Evolutionary conservation across 2,797 vertebrate genomes (phyloP).

Genomic region (Sciurus carolinensis): DNA sequence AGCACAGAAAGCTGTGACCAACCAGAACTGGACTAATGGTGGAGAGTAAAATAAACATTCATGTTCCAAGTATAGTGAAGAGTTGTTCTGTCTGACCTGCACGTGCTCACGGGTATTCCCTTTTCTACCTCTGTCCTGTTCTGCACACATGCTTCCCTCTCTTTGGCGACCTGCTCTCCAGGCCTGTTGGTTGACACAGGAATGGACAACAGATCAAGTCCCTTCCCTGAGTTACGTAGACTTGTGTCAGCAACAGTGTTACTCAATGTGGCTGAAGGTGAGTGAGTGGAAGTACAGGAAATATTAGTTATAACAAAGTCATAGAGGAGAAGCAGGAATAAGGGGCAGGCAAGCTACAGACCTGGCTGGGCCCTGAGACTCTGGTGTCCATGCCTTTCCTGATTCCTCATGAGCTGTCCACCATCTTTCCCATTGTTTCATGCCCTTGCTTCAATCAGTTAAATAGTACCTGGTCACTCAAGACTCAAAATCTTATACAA

Average conservation of each 20-base stretch:
- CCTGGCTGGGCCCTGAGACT: background rate
- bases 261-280: background rate
- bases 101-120: no score
- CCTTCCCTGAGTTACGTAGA: background rate
- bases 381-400: background rate
- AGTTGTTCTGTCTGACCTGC: no score
- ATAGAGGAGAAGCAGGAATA: background rate
- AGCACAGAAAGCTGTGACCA: background rate
- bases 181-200: background rate
- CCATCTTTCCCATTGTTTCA: background rate
- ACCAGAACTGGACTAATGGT: background rate
- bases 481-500: background rate
- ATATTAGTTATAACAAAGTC: background rate
- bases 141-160: accelerated
- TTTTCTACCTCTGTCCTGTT: background rate
- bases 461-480: background rate
- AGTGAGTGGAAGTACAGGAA: background rate
- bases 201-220: background rate
- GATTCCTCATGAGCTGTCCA: background rate
- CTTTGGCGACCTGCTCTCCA: no score
- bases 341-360: background rate
- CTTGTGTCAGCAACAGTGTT: background rate
- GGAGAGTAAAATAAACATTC: background rate
- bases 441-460: background rate
- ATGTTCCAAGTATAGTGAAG: background rate